Evolutionary conservation across 2,888 invertebrate genomes (phyloP), one percentile per base, ranked within the genome.

Genomic region (Tachina fera): DNA sequence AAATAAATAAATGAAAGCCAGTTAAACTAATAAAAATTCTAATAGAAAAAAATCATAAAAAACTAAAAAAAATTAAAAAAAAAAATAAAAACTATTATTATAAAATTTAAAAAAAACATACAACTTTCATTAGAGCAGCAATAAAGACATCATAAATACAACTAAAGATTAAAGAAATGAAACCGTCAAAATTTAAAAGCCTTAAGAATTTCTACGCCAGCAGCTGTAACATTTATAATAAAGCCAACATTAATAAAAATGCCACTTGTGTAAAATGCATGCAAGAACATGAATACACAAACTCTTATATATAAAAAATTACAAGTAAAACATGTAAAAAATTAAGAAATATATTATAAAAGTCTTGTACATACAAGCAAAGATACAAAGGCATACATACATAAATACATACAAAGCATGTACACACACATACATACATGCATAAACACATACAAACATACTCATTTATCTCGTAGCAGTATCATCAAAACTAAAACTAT

Each of bases 221-320:
- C 76, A 76, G 61, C 58, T 71, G 70, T 14, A 77, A 43, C 43
- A 77, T 61, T 60, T 60, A 16, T 47, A 70, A 78, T 43, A 61
- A 63, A 61, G 9, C 31, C 43, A 78, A 45, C 61, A 78, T 70
- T 61, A 61, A 63, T 78, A 70, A 70, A 78, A 78, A 53, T 16
- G 41, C 70, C 80, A 80, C 58, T 58, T 80, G 41, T 45, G 16
- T 49, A 11, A 60, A 70, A 76, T 60, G 41, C 31, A 56, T 60
- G 14, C 68, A 68, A 14, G 1, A 16, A 58, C 8, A 39, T 9
- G 10, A 43, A 10, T 13, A 41, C 11, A 63, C 43, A 43, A 31
- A 47, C 47, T 45, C 16, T 9, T 19, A 4, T 13, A 22, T 22
- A 56, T 19, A 31, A 31, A 51, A 39, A 14, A 9, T 41, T 31